Evolutionary conservation across 2,888 invertebrate species (phyloP).

Genomic region (Brachyptera putata): DNA sequence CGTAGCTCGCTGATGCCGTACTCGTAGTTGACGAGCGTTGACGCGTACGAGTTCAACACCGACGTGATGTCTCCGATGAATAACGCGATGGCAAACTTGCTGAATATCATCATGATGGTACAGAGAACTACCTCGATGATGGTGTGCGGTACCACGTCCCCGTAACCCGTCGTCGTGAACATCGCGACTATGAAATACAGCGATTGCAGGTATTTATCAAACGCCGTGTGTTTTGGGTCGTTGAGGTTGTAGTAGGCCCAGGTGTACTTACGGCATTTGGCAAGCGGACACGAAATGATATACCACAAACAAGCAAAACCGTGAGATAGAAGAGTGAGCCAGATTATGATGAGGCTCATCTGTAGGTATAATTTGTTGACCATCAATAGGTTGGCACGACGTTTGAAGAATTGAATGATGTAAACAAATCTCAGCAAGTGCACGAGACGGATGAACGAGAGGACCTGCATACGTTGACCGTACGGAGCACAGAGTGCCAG

Average conservation of each 20-base stretch:
- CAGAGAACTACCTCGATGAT: slow-evolving; percentile 51
- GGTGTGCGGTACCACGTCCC: slow-evolving; percentile 50
- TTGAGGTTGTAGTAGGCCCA: not conserved
- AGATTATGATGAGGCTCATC: not conserved
- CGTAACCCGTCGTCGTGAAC: slow-evolving; percentile 51
- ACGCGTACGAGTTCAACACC: slow-evolving; percentile 50
- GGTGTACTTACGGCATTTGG: not conserved
- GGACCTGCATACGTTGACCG: no score
- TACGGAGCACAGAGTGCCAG: no score
- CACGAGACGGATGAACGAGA: no score
- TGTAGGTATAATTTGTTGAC: no score
- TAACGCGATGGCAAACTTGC: slow-evolving; percentile 51
- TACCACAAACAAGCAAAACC: no score
- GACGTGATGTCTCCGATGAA: slow-evolving; percentile 55
- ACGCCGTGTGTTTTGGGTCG: not conserved
- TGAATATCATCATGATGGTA: slow-evolving; percentile 48
- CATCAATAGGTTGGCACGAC: no score
- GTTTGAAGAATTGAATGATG: no score
- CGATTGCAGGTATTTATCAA: no score
- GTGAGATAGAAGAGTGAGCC: no score
- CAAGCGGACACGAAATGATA: not conserved
- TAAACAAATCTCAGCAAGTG: no score
- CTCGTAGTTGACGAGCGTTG: slow-evolving; percentile 52
- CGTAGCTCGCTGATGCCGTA: slow-evolving; percentile 50
- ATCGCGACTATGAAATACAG: slow-evolving; percentile 52